Evolutionary conservation across 2,797 vertebrate genomes (phyloP).

Genomic region (Gymnoscopelus microlampas): DNA sequence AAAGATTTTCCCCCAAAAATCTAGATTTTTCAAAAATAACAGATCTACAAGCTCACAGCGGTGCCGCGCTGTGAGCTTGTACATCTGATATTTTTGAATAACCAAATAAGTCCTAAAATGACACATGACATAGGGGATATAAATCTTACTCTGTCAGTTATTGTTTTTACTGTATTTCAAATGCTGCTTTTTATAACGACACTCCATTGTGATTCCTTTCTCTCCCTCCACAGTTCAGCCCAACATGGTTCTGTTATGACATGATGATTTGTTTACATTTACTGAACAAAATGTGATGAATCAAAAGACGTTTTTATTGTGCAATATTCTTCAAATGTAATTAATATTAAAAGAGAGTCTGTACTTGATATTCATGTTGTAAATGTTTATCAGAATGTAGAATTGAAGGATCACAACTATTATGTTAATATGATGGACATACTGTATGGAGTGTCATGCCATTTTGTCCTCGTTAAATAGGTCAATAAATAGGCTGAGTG

Average conservation of each 20-base stretch:
- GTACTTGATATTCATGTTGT: slow-evolving; percentile 10
- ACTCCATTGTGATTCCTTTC: slow-evolving; percentile 10
- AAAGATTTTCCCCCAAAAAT: too few species aligned
- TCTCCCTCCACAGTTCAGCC: slow-evolving; percentile 7
- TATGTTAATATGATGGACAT: not conserved
- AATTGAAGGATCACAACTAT: not conserved
- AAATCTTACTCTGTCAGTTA: not conserved
- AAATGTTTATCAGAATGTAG: slow-evolving; percentile 18
- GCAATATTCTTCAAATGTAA: slow-evolving; percentile 44
- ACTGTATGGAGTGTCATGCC: slow-evolving; percentile 1
- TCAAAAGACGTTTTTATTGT: slow-evolving; percentile 32
- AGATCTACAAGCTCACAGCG: too few species aligned
- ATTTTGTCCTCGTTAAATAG: slow-evolving; percentile 8
- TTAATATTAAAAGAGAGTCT: slow-evolving; percentile 13
- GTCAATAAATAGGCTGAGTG: slow-evolving; percentile 17
- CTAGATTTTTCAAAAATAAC: too few species aligned
- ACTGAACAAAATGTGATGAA: slow-evolving; percentile 22
- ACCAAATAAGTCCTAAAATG: too few species aligned
- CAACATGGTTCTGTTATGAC: slow-evolving; percentile 1
- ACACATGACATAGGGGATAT: not conserved
- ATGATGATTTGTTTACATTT: slow-evolving; percentile 17
- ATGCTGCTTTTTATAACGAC: slow-evolving; percentile 27
- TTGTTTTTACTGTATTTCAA: slow-evolving; percentile 23
- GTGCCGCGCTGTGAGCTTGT: too few species aligned
- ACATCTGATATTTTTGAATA: too few species aligned